Evolutionary conservation across 2,888 invertebrate genomes (phyloP), one percentile per base, ranked within the genome.

Genomic region (Drosophila helvetica): DNA sequence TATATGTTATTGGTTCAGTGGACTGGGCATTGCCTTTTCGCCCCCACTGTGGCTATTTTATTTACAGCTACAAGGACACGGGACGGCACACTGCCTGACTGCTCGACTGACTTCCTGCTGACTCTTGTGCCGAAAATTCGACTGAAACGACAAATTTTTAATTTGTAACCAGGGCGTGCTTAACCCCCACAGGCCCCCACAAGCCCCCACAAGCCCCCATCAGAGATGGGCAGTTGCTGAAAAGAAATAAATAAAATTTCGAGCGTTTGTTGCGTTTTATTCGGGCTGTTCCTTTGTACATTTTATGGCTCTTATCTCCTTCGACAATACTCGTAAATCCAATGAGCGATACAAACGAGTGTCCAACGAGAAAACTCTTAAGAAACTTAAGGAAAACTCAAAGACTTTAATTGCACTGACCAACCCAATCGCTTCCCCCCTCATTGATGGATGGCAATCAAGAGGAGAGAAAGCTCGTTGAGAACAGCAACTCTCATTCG

Each of bases 131-230:
- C 64, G 72, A 72, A 66, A 66, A 77, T 77, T 64, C 78, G 78
- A 79, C 75, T 71, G 72, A 78, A 77, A 75, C 65, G 82, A 80
- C 85, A 87, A 78, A 77, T 82, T 81, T 84, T 77, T 85, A 87
- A 87, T 87, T 84, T 84, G 87, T 81, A 70, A 60, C 69, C 78
- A 58, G 54, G 55, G 66, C 67, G 66, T 65, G 74, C 60, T 57
- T 53, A 65, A 50, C 67, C 56, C 75, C 53, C 62, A 52, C 68
- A 68, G n/a, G 58, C 9, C 33, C 38, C 6, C 65, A 50, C 48
- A n/a, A 12, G 30, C 33, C 56, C 77, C 53, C 62, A 48, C 69
- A 64, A 18, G 58, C 30, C 33, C 43, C 6, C 66, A 50, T 47
- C 12, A n/a, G 30, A 4, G 25, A 22, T 45, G 25, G 53, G 42